Percentiles rank a stretch among this genome's conserved stretches.
Evolutionary conservation across 2,888 invertebrate species (phyloP).

Genomic region (Coleophora deauratella): DNA sequence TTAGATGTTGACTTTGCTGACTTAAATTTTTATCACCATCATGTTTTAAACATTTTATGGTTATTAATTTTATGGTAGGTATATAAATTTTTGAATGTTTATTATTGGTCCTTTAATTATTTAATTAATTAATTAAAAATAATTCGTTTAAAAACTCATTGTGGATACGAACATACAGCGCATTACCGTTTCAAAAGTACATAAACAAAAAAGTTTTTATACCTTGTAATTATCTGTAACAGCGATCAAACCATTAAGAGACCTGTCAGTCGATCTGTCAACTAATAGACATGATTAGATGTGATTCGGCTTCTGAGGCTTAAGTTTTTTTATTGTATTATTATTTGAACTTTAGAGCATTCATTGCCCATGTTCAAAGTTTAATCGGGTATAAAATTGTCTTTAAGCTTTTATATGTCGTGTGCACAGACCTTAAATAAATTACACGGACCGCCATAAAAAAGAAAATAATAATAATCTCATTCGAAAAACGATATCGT

Average conservation of each 20-base stretch:
- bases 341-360: background rate
- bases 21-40: too few species aligned
- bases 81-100: too few species aligned
- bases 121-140: too few species aligned
- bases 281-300: constrained; percentile 5
- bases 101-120: too few species aligned
- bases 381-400: background rate
- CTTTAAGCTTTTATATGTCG: background rate
- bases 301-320: background rate
- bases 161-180: too few species aligned
- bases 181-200: constrained; percentile 9
- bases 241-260: constrained; percentile 28
- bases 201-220: constrained; percentile 7
- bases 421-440: background rate
- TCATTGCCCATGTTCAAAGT: background rate
- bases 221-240: constrained; percentile 11
- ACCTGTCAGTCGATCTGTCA: constrained; percentile 26
- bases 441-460: too few species aligned
- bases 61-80: too few species aligned
- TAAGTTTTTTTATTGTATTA: background rate
- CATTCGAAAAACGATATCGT: too few species aligned
- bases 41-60: too few species aligned
- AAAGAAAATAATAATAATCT: too few species aligned
- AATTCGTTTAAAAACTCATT: too few species aligned
- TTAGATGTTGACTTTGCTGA: too few species aligned